Base-by-base conservation (phyloP, 2,888 invertebrate genomes). In the Charanyca ferruginea region DNA sequence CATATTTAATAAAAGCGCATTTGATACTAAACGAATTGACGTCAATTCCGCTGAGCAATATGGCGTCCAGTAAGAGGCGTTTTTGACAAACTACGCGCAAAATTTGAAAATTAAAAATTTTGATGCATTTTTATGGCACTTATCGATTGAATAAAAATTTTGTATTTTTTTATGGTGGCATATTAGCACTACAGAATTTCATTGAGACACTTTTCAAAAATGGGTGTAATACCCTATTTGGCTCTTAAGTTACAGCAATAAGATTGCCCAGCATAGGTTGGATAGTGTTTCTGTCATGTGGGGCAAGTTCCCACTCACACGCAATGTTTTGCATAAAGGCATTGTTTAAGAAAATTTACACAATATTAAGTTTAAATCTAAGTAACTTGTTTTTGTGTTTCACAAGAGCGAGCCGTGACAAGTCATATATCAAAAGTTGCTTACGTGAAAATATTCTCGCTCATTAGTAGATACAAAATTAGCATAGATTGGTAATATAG, bases 261-360 rank as follows among this genome's bases (percentile, higher is more conserved):
- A 70, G 73, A 62, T 65, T 48, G 59, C 28, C 32, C 22, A 25
- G 23, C 32, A 58, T 47, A 53, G 38, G 52, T 63, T 61, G 71
- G 49, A 51, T 54, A 63, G 60, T 65, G 66, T 55, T 67, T 76
- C 61, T 71, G 42, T 51, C 63, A 71, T 62, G 77, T 67, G 25
- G 58, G 59, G 59, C 51, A 62, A 74, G 70, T 90, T 91, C 91
- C 85, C 90, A 91, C 87, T 90, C 91, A 63, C 90, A 91, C 89
- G 89, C 81, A 82, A 80, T 68, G 83, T 84, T 90, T 88, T 86
- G 85, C 88, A 89, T 89, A 88, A 83, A 85, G 66, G 77, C 88
- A 91, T 90, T 91, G 91, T 91, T 86, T 80, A 74, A 83, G 80
- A 79, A 59, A 77, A 77, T 83, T 82, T 76, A 73, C 78, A 83